These are phyloP conservation scores for Dascyllus trimaculatus DNA, from an alignment of 2,113 vertebrate species.

Conservation along the genomic window DNA sequence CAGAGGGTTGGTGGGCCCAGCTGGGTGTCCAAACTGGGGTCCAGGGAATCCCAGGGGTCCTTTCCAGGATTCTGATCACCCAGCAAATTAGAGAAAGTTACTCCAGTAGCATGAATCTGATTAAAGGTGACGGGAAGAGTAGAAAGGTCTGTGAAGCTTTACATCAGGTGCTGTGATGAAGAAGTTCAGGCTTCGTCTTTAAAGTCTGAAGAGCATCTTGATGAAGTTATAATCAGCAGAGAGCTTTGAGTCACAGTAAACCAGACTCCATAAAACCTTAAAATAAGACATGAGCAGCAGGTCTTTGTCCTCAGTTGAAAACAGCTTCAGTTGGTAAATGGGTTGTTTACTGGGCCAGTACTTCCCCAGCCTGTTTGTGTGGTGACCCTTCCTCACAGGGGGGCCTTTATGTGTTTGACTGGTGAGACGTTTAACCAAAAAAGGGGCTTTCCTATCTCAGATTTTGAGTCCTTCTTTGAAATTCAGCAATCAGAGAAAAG, in stretches of 20 bases:
- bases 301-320: neutral
- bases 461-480: neutral
- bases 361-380: neutral
- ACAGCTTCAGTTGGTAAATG: neutral
- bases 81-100: neutral
- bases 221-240: neutral
- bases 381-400: neutral
- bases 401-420: neutral
- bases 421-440: neutral
- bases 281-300: neutral
- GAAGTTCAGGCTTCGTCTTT: neutral
- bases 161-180: neutral
- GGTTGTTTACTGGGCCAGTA: neutral
- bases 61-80: slow-evolving; percentile 29
- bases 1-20: slow-evolving; percentile 30
- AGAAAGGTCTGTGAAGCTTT: neutral
- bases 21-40: slow-evolving; percentile 49
- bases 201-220: neutral
- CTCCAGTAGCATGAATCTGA: slow-evolving; percentile 5
- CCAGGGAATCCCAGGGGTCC: slow-evolving; percentile 62
- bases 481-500: neutral
- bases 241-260: neutral
- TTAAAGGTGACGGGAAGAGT: neutral
- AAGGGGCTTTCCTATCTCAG: too few species aligned
- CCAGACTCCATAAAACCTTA: neutral